These are phyloP conservation scores for Galleria mellonella DNA, from an alignment of 1,140 invertebrate species.

Conservation along the genomic window DNA sequence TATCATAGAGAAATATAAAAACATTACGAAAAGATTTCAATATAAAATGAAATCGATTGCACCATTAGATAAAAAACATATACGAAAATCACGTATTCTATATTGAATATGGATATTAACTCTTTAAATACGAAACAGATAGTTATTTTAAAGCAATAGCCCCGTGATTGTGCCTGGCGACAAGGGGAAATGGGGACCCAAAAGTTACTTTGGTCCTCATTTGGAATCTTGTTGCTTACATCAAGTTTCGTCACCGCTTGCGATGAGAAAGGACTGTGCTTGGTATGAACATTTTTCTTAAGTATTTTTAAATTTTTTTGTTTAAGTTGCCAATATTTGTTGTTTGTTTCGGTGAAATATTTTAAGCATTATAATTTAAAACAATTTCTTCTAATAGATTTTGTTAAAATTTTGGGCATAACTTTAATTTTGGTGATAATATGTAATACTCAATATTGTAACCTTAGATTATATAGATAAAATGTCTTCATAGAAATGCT, in stretches of 20 bases:
- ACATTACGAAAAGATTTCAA: slow-evolving; percentile 1
- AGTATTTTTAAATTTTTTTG: not conserved
- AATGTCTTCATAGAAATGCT: too few relatives aligned
- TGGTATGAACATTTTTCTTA: slow-evolving; percentile 39
- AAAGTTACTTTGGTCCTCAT: slow-evolving; percentile 42
- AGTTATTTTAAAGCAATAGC: not conserved
- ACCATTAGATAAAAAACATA: not conserved
- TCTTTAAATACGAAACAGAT: slow-evolving; percentile 32
- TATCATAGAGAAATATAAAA: slow-evolving; percentile 15
- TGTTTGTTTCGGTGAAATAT: too few relatives aligned
- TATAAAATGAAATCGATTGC: slow-evolving; percentile 1
- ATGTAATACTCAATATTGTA: too few relatives aligned
- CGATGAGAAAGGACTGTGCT: slow-evolving; percentile 45
- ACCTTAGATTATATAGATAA: too few relatives aligned
- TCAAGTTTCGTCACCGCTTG: slow-evolving; percentile 33
- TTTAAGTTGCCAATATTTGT: too few relatives aligned
- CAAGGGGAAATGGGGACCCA: slow-evolving; percentile 38
- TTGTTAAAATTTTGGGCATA: too few relatives aligned
- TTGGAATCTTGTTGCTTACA: slow-evolving; percentile 32
- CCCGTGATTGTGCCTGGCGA: slow-evolving; percentile 11
- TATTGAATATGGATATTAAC: slow-evolving; percentile 18
- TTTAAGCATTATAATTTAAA: too few relatives aligned
- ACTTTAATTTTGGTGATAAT: too few relatives aligned
- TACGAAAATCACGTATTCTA: slow-evolving; percentile 20
- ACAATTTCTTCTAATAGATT: too few relatives aligned